Base-by-base conservation (phyloP, 2,888 invertebrate genomes). In the Zootermopsis nevadensis region DNA sequence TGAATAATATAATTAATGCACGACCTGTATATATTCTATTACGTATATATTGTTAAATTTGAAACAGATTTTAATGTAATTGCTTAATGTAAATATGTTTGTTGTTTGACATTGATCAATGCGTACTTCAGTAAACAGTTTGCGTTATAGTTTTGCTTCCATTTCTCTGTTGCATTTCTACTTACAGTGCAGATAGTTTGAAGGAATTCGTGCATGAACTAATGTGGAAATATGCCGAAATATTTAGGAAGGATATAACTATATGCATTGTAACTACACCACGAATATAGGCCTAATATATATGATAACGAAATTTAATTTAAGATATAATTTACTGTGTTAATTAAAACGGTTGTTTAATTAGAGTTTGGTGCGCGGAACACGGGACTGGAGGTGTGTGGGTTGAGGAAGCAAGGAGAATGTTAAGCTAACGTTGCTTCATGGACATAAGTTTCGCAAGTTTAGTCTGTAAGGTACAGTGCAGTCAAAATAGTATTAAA, bases 331-430 rank as follows among this genome's bases (percentile, higher is more conserved):
- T 90, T 90, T 89, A 90, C 88, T 87, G 88, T 88, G 89, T 90
- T 90, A 90, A 90, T 90, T 90, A 90, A 90, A 90, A 90, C 90
- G 89, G 89, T 88, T 89, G 90, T 90, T 90, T 90, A 90, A 90
- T 90, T 90, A 90, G 89, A 89, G 83, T 81, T 80, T 74, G 81
- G 84, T 55, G 83, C 42, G 87, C 88, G 88, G 89, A 89, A 89
- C 88, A 89, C 88, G 89, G 88, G 87, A 87, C 67, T 55, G 82
- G 83, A 84, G 66, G 83, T 85, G 84, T 84, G 85, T 85, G 85
- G 85, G 86, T 85, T 86, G 84, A 85, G 76, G 35, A 38, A 81
- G 31, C 60, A 76, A 66, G 81, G 48, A 35, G 42, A 19, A 80
- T 38, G 67, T 55, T 77, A 74, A 82, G 77, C 80, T 83, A 83